phyloP scores from a whole-genome alignment of 1,140 invertebrate genomes.

The Polypedilum pembai region DNA sequence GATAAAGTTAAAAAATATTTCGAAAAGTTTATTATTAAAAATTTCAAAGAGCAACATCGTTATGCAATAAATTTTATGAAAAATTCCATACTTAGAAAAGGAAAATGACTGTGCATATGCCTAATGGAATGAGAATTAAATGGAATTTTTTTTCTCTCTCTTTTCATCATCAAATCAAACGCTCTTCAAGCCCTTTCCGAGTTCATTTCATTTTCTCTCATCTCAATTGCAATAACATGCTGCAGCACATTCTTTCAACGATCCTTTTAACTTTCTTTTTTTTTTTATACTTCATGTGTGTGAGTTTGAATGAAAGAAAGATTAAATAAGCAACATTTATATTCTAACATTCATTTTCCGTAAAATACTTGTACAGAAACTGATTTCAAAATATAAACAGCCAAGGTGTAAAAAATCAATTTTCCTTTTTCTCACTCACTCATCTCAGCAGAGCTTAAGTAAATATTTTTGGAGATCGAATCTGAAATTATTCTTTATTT shows the following conservation, averaged over 20 bases:
- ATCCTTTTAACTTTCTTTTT: no score
- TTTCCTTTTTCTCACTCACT: no score
- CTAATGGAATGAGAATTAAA: background rate
- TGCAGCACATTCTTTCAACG: no score
- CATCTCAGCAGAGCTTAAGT: background rate
- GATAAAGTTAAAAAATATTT: background rate
- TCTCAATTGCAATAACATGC: background rate
- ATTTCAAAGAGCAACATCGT: no score
- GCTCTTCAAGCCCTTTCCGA: background rate
- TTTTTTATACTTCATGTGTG: no score
- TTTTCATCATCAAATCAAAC: background rate
- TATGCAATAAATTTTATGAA: no score
- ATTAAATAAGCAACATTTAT: constrained; percentile 19
- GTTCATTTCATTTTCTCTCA: background rate
- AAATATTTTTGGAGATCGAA: constrained; percentile 9
- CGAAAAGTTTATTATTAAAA: background rate
- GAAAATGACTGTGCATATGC: no score
- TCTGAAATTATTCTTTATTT: constrained; percentile 13
- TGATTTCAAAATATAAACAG: constrained; percentile 14
- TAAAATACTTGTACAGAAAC: background rate
- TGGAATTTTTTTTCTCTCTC: background rate
- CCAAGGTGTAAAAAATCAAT: constrained; percentile 18
- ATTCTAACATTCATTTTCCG: background rate
- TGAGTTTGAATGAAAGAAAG: background rate
- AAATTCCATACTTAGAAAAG: no score